phyloP scores from a whole-genome alignment of 2,797 vertebrate species.

The Erethizon dorsatum region DNA sequence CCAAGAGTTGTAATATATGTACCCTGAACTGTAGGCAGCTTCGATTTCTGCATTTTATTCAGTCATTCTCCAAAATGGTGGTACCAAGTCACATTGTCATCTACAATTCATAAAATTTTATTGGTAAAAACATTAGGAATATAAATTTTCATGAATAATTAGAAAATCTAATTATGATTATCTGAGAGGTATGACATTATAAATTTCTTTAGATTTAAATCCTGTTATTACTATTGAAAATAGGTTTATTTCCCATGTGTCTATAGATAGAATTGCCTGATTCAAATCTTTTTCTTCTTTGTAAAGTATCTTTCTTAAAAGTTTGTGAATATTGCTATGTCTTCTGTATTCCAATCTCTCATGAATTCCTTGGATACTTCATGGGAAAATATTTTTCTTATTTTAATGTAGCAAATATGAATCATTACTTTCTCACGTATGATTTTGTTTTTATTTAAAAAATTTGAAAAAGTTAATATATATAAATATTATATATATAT shows the following conservation, averaged over 20 bases:
- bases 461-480: not conserved
- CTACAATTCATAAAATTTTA: not conserved
- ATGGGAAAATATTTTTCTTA: not conserved
- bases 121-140: not conserved
- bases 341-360: not conserved
- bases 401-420: not conserved
- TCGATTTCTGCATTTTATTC: not conserved
- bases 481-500: too few relatives aligned
- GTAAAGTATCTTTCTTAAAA: not conserved
- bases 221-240: not conserved
- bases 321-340: not conserved
- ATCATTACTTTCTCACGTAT: not conserved
- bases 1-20: not conserved
- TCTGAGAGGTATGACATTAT: not conserved
- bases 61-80: not conserved
- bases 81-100: not conserved
- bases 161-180: conserved; percentile 10
- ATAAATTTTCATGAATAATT: not conserved
- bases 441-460: conserved; percentile 28
- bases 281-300: not conserved
- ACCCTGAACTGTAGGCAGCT: not conserved
- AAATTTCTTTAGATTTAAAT: not conserved
- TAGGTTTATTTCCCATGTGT: not conserved
- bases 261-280: not conserved
- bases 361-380: not conserved